Base-by-base conservation (phyloP, 2,797 vertebrate genomes). In the Rhadinocentrus ornatus region DNA sequence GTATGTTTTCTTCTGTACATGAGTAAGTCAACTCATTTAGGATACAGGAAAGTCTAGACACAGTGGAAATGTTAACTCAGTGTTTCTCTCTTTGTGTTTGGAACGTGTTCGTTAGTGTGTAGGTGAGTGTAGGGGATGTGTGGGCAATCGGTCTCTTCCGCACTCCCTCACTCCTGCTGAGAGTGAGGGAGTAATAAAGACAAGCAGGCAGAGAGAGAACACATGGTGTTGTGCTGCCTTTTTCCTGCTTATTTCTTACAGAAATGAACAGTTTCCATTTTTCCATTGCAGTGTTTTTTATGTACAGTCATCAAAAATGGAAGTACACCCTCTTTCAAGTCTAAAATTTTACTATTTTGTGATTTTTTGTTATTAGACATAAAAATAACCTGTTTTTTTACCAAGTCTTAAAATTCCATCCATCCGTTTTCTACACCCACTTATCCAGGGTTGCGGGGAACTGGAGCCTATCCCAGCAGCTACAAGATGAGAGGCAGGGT, bases 141-240 rank as follows among this genome's bases (percentile, higher is more conserved):
- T 84, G 86, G 82, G 85, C 29, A 31, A 6, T 31, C 59, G 70
- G 61, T 0, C 64, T 69, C 75, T 71, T 86, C 69, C 75, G 8
- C 66, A 55, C 55, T 56, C 52, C 4, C 61, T 39, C 22, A 1
- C 63, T 76, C 68, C 31, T 53, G 57, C 71, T 62, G 79, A 73
- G 71, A 76, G 35, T 3, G 62, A 59, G 31, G 44, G 59, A 60
- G 62, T 66, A 46, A 26, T 73, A 29, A 68, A 71, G 62, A 74
- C 0, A 3, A 69, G 66, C 24, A 1, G 12, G 6, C 37, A 50
- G 61, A 76, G 54, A 37, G 48, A 32, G 46, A 66, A n/a, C n/a
- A 11, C 13, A 13, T 31, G 59, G 62, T 69, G 66, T 3, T 31
- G 16, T 44, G 35, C n/a, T 58, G 15, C 66, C 48, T 35, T 56